phyloP scores from a whole-genome alignment of 2,113 vertebrate species.

The Serinus canaria region DNA sequence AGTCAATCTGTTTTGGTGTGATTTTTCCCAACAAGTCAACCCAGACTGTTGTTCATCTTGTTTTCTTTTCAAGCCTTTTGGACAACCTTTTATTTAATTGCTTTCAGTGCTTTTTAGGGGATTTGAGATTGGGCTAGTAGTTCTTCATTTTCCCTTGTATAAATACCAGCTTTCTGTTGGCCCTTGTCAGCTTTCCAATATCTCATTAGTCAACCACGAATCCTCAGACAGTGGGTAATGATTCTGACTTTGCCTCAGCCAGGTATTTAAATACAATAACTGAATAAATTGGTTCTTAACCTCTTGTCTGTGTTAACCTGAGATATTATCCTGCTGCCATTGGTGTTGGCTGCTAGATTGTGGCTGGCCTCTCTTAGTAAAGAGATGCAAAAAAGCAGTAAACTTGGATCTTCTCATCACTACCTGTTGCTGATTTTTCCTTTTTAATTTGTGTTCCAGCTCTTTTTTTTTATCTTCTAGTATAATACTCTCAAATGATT shows the following conservation, averaged over 20 bases:
- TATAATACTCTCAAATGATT: neutral
- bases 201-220: neutral
- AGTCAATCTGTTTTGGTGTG: neutral
- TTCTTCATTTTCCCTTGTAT: neutral
- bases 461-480: neutral
- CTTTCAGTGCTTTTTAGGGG: neutral
- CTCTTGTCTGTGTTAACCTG: neutral
- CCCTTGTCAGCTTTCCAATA: neutral
- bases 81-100: neutral
- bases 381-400: neutral
- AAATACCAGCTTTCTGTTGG: neutral
- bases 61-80: neutral
- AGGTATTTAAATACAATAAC: neutral
- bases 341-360: neutral
- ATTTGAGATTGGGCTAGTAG: neutral
- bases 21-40: neutral
- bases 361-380: neutral
- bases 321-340: neutral
- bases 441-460: neutral
- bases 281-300: neutral
- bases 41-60: neutral
- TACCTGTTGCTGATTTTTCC: neutral
- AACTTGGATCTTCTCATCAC: neutral
- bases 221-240: neutral
- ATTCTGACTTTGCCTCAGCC: neutral